Base-by-base conservation (phyloP, 2,113 vertebrate genomes). In the Pterocles orientalis region DNA sequence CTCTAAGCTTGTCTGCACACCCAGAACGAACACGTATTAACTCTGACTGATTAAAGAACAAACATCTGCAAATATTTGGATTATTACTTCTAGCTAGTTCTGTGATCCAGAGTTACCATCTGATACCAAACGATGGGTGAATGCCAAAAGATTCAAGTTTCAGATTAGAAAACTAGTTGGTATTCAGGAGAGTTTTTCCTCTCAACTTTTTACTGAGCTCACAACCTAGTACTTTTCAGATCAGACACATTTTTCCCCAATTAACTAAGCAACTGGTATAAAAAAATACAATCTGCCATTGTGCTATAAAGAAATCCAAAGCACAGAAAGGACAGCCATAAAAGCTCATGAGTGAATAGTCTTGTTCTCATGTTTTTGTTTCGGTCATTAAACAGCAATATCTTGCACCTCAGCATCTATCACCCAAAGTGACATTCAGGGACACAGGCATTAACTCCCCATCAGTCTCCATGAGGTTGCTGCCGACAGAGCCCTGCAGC, bases 401-500 rank as follows among this genome's bases (percentile, higher is more conserved):
- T 47, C 47, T 33, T 24, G 12, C n/a, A 69, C 47, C 77, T 72
- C 57, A 56, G 39, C 80, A 28, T 72, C 82, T 21, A 9, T 70
- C 83, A 47, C n/a, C 68, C 64, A 10, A 13, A 23, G 41, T 23
- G 91, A 43, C 29, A 4, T 7, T 34, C 50, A 29, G 80, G 86
- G 72, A 34, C 41, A 26, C 6, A 26, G 45, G 50, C 71, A 43
- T 7, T 6, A 21, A 14, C 13, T 58, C 45, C 39, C 45, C 2
- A 0, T 12, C 2, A 0, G 8, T 13, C 45, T 31, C 34, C 3
- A 0, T 0, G 28, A 7, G 25, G 70, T 2, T 14, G 26, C 13
- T 25, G 73, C 83, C 10, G 0, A 41, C 57, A 86, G 72, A 82
- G 66, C 71, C 77, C 71, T 2, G 2, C 24, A 11, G 33, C n/a